phyloP scores from a whole-genome alignment of 2,797 vertebrate genomes.

The Tenualosa thibaudeaui region DNA sequence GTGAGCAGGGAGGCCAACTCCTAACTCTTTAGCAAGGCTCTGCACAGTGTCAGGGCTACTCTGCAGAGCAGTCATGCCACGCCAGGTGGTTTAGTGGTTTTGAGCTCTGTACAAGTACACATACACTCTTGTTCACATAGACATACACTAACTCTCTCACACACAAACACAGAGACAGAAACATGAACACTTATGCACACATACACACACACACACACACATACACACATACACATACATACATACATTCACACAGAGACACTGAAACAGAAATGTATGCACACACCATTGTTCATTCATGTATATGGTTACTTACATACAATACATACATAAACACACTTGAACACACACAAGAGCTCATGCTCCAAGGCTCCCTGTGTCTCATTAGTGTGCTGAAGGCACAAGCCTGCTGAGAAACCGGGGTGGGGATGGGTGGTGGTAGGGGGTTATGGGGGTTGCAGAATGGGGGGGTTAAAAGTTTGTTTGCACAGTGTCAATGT shows the following conservation, averaged over 20 bases:
- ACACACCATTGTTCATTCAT: not conserved
- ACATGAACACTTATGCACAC: not conserved
- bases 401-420: not conserved
- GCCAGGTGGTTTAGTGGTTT: constrained; percentile 22
- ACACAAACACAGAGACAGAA: not conserved
- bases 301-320: not conserved
- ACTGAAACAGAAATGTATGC: not conserved
- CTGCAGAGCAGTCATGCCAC: not conserved
- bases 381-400: not conserved
- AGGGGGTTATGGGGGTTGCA: not conserved
- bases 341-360: not conserved
- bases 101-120: not conserved
- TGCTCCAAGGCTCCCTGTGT: not conserved
- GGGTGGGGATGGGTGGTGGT: not conserved
- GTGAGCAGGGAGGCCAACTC: not conserved
- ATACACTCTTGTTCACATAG: not conserved
- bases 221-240: not conserved
- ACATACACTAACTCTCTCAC: too few relatives aligned
- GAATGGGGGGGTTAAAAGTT: constrained; percentile 38
- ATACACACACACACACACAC: not conserved
- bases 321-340: not conserved
- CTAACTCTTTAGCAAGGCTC: not conserved
- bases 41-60: not conserved
- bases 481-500: constrained; percentile 70
- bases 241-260: not conserved